Evolutionary conservation across 1,140 invertebrate genomes (phyloP).

Genomic region (Heliconius melpomene): DNA sequence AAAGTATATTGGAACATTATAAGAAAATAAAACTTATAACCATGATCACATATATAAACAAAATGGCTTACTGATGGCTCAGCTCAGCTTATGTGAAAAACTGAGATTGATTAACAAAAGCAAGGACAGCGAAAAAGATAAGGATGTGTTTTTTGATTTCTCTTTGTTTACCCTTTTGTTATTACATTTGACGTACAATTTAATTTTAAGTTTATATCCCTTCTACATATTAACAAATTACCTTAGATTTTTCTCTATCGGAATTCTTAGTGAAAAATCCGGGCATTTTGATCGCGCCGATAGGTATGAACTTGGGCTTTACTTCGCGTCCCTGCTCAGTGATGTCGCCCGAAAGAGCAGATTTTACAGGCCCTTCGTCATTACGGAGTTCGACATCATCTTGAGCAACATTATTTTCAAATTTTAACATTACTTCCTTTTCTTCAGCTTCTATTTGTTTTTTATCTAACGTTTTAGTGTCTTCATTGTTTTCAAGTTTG

Average conservation of each 20-base stretch:
- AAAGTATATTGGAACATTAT: too few species aligned
- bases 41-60: neutral
- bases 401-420: slow-evolving; percentile 80
- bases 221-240: slow-evolving; percentile 34
- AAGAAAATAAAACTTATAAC: too few species aligned
- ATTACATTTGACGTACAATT: neutral
- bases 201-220: neutral
- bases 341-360: slow-evolving; percentile 78
- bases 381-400: slow-evolving; percentile 64
- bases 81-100: neutral
- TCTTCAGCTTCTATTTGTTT: slow-evolving; percentile 88
- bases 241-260: slow-evolving; percentile 84
- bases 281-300: slow-evolving; percentile 91
- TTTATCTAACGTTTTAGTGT: slow-evolving; percentile 85
- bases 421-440: slow-evolving; percentile 86
- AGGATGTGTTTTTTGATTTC: neutral
- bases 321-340: slow-evolving; percentile 86
- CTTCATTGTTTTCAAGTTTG: slow-evolving; percentile 67
- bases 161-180: neutral
- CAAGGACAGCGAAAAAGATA: neutral
- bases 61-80: neutral
- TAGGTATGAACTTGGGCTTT: slow-evolving; percentile 90
- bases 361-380: slow-evolving; percentile 81
- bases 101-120: neutral
- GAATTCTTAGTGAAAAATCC: slow-evolving; percentile 89